Evolutionary conservation across 2,888 invertebrate species (phyloP).

Genomic region (Lacanobia wlatinum): DNA sequence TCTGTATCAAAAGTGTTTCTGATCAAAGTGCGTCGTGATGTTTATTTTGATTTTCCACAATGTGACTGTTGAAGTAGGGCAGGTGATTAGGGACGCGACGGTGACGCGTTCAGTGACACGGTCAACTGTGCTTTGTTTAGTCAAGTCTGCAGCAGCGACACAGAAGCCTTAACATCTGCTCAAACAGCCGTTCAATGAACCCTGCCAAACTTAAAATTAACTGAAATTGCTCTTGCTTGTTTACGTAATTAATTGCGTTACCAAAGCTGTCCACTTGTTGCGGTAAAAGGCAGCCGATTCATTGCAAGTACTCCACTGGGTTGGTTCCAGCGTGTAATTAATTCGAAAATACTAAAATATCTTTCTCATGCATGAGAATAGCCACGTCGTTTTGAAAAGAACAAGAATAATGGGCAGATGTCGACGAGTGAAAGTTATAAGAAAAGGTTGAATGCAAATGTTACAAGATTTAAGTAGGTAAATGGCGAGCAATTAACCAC

Average conservation of each 20-base stretch:
- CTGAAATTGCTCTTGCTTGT: conserved; percentile 78
- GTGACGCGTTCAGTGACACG: conserved; percentile 64
- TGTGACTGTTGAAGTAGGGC: conserved; percentile 49
- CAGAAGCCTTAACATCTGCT: conserved; percentile 73
- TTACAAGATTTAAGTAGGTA: conserved; percentile 65
- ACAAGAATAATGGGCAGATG: conserved; percentile 35
- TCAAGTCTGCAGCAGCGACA: conserved; percentile 59
- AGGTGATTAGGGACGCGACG: conserved; percentile 49
- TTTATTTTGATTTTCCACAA: conserved; percentile 38
- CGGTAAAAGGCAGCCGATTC: conserved; percentile 17
- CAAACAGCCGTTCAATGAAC: conserved; percentile 85
- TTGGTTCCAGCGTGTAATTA: not conserved
- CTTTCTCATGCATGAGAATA: conserved; percentile 16
- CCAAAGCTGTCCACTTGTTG: conserved; percentile 60
- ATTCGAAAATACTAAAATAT: conserved; percentile 6
- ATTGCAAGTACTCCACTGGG: conserved; percentile 3
- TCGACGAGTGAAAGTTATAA: conserved; percentile 55
- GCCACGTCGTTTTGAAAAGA: conserved; percentile 21
- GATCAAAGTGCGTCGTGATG: conserved; percentile 17
- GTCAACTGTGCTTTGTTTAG: conserved; percentile 59
- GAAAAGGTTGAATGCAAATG: conserved; percentile 61
- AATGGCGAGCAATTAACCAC: conserved; percentile 62
- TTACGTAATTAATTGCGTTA: conserved; percentile 76
- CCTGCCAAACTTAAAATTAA: conserved; percentile 72
- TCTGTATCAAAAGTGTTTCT: conserved; percentile 10